Percentiles rank a stretch among this genome's conserved stretches.
Conservation (phyloP, 2,113 vertebrate species). For the Menura novaehollandiae region DNA sequence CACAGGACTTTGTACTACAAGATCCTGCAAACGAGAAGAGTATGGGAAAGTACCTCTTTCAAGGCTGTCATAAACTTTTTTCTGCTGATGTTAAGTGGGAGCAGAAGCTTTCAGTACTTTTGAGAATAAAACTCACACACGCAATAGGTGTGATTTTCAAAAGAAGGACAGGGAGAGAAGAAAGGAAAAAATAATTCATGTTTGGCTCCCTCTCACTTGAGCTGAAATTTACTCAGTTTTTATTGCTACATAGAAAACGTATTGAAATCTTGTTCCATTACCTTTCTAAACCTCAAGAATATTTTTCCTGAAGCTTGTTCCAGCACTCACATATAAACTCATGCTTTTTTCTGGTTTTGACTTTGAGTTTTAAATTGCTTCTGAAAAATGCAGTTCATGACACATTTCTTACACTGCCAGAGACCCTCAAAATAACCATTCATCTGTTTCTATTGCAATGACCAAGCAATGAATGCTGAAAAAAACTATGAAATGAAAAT, state of each 20-base stretch:
- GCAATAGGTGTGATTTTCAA: conserved; percentile 1
- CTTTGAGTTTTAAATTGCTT: conserved; percentile 13
- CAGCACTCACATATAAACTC: neutral
- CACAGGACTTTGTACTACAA: neutral
- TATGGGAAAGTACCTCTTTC: neutral
- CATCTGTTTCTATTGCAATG: conserved; percentile 10
- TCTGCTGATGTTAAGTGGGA: neutral
- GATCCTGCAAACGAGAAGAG: neutral
- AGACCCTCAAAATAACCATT: conserved; percentile 29
- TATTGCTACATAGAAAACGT: neutral
- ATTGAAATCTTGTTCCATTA: conserved; percentile 10
- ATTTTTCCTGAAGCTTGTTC: neutral
- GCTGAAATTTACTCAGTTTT: neutral
- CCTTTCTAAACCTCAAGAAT: neutral
- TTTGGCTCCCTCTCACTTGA: neutral
- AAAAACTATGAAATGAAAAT: conserved; percentile 50
- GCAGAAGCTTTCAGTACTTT: neutral
- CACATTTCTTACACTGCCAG: conserved; percentile 16
- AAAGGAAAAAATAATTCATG: neutral
- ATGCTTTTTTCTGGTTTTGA: neutral
- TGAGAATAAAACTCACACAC: neutral
- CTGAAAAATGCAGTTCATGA: conserved; percentile 15
- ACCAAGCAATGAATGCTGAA: conserved; percentile 3
- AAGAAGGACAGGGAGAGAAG: neutral
- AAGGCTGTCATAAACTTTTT: neutral